These are phyloP conservation scores for Datnioides undecimradiatus DNA, from an alignment of 2,113 vertebrate species.

Conservation along the genomic window DNA sequence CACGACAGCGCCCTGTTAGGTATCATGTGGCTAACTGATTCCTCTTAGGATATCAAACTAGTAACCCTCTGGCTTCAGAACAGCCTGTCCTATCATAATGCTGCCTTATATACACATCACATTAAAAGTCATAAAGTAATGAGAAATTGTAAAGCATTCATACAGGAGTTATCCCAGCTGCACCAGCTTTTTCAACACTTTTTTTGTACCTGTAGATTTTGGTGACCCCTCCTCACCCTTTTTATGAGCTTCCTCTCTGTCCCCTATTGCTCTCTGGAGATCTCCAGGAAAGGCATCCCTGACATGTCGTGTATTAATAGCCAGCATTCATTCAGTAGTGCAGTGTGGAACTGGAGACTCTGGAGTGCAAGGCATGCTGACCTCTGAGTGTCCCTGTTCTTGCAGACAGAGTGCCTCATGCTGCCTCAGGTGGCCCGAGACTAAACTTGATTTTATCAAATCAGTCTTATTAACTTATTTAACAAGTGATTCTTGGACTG, in stretches of 20 bases:
- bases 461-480: slow-evolving; percentile 15
- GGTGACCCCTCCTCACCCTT: slow-evolving; percentile 18
- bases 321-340: slow-evolving; percentile 62
- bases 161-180: neutral
- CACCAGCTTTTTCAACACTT: neutral
- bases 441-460: slow-evolving; percentile 21
- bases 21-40: neutral
- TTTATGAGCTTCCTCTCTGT: slow-evolving; percentile 12
- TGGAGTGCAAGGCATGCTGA: slow-evolving; percentile 62
- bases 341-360: slow-evolving; percentile 66
- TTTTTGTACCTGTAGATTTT: slow-evolving; percentile 14
- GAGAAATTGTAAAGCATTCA: neutral
- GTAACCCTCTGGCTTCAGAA: neutral
- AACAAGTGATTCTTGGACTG: slow-evolving; percentile 8
- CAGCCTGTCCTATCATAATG: neutral
- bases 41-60: neutral
- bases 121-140: neutral
- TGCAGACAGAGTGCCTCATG: slow-evolving; percentile 11
- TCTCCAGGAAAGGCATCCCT: slow-evolving; percentile 71
- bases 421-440: slow-evolving; percentile 34
- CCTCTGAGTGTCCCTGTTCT: slow-evolving; percentile 61
- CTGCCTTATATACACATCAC: neutral
- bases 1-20: neutral
- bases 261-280: slow-evolving; percentile 37
- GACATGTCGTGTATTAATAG: slow-evolving; percentile 78